These are phyloP conservation scores for Prunella strophiata DNA, from an alignment of 2,797 vertebrate genomes.

Conservation along the genomic window DNA sequence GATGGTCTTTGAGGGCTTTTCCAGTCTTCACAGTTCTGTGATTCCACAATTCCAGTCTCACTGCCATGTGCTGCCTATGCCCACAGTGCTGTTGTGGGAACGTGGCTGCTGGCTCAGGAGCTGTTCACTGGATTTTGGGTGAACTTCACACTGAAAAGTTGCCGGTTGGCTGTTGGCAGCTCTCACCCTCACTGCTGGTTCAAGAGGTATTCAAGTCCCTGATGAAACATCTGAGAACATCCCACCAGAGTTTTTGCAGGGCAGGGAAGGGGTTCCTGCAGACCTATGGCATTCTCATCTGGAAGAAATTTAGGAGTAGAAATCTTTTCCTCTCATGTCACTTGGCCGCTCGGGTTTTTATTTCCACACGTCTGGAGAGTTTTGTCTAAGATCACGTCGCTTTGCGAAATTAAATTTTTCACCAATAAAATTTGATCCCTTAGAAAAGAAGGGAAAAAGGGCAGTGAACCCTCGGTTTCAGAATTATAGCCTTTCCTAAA, in stretches of 20 bases:
- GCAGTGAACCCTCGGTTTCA: neutral
- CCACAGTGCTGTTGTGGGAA: neutral
- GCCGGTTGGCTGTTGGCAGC: neutral
- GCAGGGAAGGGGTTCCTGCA: neutral
- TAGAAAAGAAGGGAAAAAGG: neutral
- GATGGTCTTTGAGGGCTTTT: neutral
- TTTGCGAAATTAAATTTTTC: constrained; percentile 29
- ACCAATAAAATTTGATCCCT: constrained; percentile 2
- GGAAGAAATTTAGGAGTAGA: neutral
- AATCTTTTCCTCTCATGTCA: neutral
- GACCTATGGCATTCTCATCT: neutral
- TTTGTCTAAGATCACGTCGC: neutral
- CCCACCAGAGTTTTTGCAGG: neutral
- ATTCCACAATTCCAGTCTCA: fast-evolving
- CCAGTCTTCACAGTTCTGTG: neutral
- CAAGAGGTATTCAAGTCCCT: neutral
- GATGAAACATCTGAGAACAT: neutral
- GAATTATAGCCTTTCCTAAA: neutral
- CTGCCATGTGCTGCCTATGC: neutral
- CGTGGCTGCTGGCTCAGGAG: neutral
- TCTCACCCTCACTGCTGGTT: neutral
- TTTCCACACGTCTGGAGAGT: constrained; percentile 1
- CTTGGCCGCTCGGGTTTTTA: neutral
- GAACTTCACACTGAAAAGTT: fast-evolving
- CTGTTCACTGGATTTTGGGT: neutral